phyloP scores from a whole-genome alignment of 2,888 invertebrate species.

The Argyra leucocephala region DNA sequence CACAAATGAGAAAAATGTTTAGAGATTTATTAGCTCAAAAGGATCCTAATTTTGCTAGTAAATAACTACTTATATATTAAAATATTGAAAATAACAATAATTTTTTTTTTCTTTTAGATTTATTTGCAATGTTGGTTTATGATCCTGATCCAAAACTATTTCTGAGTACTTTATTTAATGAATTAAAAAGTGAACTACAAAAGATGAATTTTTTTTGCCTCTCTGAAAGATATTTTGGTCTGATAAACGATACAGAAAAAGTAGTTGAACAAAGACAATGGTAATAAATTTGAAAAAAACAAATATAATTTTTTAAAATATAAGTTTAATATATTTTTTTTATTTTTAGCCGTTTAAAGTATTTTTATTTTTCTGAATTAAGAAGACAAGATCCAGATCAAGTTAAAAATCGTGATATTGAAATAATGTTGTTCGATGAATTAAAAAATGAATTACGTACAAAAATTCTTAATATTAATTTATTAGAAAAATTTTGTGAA shows the following conservation, averaged over 20 bases:
- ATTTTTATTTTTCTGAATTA: conserved; percentile 40
- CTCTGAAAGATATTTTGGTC: conserved; percentile 38
- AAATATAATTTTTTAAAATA: too few species aligned
- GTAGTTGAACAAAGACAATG: conserved; percentile 29
- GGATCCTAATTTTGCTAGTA: conserved; percentile 38
- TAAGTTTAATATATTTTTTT: too few species aligned
- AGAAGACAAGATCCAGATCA: conserved; percentile 38
- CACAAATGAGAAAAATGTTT: conserved; percentile 35
- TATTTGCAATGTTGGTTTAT: conserved; percentile 36
- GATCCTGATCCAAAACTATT: conserved; percentile 30
- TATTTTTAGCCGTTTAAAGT: conserved; percentile 36
- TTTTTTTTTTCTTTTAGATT: conserved; percentile 26
- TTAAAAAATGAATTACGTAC: conserved; percentile 37
- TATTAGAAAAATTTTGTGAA: conserved; percentile 37
- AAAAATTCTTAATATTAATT: conserved; percentile 35
- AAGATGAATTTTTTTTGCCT: conserved; percentile 37
- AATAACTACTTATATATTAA: conserved; percentile 12
- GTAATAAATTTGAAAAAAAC: too few species aligned
- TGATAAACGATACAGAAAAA: conserved; percentile 30
- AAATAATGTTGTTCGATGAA: conserved; percentile 36
- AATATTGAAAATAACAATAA: not conserved
- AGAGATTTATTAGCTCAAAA: conserved; percentile 36
- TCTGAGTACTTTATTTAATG: conserved; percentile 32
- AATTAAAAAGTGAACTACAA: conserved; percentile 37
- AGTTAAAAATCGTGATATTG: conserved; percentile 35